A percentile compares a stretch with the other conserved stretches of the same genome.
Conservation (phyloP, 2,797 vertebrate genomes). For the Macrochelys suwanniensis region DNA sequence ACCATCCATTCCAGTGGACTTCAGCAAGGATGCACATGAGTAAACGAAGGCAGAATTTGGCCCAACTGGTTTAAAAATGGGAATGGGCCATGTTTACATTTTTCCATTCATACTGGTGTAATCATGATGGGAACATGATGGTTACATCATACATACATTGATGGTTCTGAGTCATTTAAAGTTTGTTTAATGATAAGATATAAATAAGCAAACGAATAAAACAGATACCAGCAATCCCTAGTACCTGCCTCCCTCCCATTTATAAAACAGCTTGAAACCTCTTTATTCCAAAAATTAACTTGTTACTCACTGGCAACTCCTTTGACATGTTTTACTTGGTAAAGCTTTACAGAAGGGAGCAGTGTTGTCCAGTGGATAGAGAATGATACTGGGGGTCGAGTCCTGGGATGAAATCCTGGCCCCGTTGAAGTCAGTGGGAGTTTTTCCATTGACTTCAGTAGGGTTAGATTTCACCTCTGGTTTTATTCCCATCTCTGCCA, state of each 20-base stretch:
- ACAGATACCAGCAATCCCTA: background rate
- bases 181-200: background rate
- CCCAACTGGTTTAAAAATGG: background rate
- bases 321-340: background rate
- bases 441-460: background rate
- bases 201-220: background rate
- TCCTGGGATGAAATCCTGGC: background rate
- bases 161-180: background rate
- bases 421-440: background rate
- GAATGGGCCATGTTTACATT: background rate
- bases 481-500: background rate
- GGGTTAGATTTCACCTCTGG: background rate
- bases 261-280: background rate
- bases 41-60: background rate
- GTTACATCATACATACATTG: background rate
- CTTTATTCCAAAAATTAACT: background rate
- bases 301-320: background rate
- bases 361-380: background rate
- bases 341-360: background rate
- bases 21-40: background rate
- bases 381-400: background rate
- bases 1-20: background rate
- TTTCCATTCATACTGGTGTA: background rate
- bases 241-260: background rate
- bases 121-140: background rate